Conservation (phyloP, 2,888 invertebrate genomes). For the Phytoseiulus persimilis region DNA sequence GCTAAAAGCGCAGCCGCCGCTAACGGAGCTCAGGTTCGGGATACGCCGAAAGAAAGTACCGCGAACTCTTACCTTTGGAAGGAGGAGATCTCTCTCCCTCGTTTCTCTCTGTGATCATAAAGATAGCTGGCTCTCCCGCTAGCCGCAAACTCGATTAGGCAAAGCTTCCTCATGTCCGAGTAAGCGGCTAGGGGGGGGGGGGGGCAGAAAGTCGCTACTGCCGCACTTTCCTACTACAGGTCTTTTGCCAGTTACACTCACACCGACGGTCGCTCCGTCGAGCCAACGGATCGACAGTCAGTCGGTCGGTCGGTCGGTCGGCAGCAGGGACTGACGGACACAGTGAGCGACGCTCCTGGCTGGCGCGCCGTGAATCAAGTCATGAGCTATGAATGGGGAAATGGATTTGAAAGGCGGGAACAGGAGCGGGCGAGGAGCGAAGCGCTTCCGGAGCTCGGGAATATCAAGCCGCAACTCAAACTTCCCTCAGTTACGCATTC, state of each 20-base stretch:
- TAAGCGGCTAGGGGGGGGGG: background rate
- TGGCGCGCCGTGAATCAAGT: background rate
- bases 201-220: background rate
- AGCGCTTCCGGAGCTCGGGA: too few relatives aligned
- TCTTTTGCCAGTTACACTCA: background rate
- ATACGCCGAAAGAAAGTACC: background rate
- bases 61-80: background rate
- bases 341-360: background rate
- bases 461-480: background rate
- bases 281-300: background rate
- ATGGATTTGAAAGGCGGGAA: background rate
- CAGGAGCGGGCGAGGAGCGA: background rate
- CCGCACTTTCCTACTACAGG: background rate
- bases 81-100: background rate
- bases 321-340: background rate
- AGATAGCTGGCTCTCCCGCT: conserved; percentile 9
- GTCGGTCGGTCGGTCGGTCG: background rate
- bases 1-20: too few relatives aligned
- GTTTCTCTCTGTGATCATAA: conserved; percentile 25
- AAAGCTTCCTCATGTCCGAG: conserved; percentile 11
- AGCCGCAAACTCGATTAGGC: conserved; percentile 37
- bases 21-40: background rate
- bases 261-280: background rate
- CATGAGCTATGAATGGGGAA: background rate
- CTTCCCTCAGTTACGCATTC: conserved; percentile 19